Percentiles rank a stretch among this genome's conserved stretches.
Evolutionary conservation across 2,113 vertebrate genomes (phyloP).

Genomic region (Datnioides undecimradiatus): DNA sequence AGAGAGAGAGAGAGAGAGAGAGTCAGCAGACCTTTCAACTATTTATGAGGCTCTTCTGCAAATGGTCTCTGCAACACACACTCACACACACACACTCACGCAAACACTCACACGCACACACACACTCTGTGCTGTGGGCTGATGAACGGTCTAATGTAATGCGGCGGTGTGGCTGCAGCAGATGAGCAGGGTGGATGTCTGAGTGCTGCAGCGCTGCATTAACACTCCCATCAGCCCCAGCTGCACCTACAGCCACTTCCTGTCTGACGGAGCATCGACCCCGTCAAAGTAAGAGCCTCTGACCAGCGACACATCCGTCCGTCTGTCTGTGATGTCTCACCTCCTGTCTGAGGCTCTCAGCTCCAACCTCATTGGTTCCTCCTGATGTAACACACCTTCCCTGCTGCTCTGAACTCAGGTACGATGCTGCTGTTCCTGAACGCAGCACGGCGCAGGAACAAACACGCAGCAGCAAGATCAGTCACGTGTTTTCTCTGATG

Average conservation of each 20-base stretch:
- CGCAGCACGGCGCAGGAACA: too few species aligned
- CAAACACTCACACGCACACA: background rate
- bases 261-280: background rate
- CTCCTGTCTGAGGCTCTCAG: too few species aligned
- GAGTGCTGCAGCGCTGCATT: slow-evolving; percentile 40
- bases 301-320: too few species aligned
- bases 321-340: too few species aligned
- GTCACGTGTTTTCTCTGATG: too few species aligned
- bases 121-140: background rate
- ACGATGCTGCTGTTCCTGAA: too few species aligned
- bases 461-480: too few species aligned
- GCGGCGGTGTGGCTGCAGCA: slow-evolving; percentile 28
- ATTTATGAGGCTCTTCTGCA: slow-evolving; percentile 51
- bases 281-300: background rate
- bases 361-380: too few species aligned
- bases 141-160: slow-evolving; percentile 21
- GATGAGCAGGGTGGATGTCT: slow-evolving; percentile 17
- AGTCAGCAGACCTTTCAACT: slow-evolving; percentile 44
- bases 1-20: slow-evolving; percentile 10
- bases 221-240: slow-evolving; percentile 35
- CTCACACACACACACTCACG: slow-evolving; percentile 14
- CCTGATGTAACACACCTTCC: too few species aligned
- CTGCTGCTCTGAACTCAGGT: too few species aligned
- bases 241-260: background rate
- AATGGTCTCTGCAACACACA: slow-evolving; percentile 19